Conservation (phyloP, 35 echinoderm and acorn worm species). For the Stichopus chloronotus region DNA sequence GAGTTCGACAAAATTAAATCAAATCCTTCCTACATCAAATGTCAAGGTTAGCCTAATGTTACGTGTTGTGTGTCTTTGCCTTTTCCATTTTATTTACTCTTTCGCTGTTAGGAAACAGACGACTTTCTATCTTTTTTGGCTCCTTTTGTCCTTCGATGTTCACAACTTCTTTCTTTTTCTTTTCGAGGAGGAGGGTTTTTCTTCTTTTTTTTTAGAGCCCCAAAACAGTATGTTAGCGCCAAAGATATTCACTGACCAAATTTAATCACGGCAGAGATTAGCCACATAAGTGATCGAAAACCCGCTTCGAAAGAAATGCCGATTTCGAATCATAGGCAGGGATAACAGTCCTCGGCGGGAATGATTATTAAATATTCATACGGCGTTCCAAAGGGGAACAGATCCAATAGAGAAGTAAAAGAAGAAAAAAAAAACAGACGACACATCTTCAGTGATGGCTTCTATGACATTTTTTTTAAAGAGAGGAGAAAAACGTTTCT, state of each 20-base stretch:
- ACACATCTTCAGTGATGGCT: too few species aligned
- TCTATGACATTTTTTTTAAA: too few species aligned
- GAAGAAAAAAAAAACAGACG: background rate
- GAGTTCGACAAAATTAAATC: background rate
- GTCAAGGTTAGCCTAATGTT: too few species aligned
- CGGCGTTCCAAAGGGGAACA: background rate
- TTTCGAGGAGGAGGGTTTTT: too few species aligned
- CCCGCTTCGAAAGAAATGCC: background rate
- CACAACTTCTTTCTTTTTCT: too few species aligned
- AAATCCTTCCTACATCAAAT: background rate
- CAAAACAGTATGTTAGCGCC: background rate
- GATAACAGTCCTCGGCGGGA: background rate
- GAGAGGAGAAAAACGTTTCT: too few species aligned
- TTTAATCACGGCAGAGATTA: background rate
- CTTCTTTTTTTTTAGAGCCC: background rate
- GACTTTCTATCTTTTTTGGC: too few species aligned
- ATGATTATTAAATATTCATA: constrained; percentile 16
- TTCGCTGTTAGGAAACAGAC: too few species aligned
- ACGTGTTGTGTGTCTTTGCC: too few species aligned
- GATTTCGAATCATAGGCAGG: background rate
- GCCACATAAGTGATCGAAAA: background rate
- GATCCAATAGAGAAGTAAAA: background rate
- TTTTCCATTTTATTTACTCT: too few species aligned
- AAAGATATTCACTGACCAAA: background rate
- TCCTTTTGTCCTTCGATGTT: too few species aligned